A percentile compares a stretch with the other conserved stretches of the same genome.
Evolutionary conservation across 1,140 invertebrate species (phyloP).

Genomic region (Drosophila funebris): DNA sequence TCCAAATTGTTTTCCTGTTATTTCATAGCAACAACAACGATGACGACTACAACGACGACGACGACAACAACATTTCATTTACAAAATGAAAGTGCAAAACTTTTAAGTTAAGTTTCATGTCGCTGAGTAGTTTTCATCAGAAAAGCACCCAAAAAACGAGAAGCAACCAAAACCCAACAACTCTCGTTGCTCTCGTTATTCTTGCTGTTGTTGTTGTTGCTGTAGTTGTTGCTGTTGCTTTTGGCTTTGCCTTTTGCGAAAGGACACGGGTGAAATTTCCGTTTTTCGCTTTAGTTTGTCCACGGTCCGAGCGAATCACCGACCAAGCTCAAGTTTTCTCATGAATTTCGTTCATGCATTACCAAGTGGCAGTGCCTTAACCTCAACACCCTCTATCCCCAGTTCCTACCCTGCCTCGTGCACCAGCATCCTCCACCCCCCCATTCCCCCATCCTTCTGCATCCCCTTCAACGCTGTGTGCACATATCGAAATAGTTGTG

Average conservation of each 20-base stretch:
- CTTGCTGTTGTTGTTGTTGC: constrained; percentile 11
- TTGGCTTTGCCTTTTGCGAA: constrained; percentile 56
- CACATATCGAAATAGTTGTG: constrained; percentile 68
- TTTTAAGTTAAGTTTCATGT: constrained; percentile 82
- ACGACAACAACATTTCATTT: constrained; percentile 74
- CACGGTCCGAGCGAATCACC: constrained; percentile 16
- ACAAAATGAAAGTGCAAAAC: constrained; percentile 81
- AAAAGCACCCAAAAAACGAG: constrained; percentile 69
- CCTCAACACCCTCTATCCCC: not conserved
- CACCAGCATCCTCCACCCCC: constrained; percentile 13
- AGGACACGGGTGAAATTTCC: constrained; percentile 72
- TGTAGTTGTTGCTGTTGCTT: constrained; percentile 17
- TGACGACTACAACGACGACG: constrained; percentile 18
- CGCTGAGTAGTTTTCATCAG: constrained; percentile 79
- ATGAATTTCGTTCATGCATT: constrained; percentile 79
- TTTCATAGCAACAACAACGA: constrained; percentile 50
- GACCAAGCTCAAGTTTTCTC: constrained; percentile 70
- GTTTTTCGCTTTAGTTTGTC: constrained; percentile 62
- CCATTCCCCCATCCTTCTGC: too few species aligned
- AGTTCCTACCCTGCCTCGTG: not conserved
- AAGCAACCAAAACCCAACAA: constrained; percentile 22
- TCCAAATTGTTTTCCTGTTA: constrained; percentile 80
- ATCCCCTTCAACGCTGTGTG: not conserved
- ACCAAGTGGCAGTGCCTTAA: constrained; percentile 42
- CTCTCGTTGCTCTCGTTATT: constrained; percentile 16